phyloP scores from a whole-genome alignment of 2,888 invertebrate genomes.

The Gastracanthus pulcherrimus region DNA sequence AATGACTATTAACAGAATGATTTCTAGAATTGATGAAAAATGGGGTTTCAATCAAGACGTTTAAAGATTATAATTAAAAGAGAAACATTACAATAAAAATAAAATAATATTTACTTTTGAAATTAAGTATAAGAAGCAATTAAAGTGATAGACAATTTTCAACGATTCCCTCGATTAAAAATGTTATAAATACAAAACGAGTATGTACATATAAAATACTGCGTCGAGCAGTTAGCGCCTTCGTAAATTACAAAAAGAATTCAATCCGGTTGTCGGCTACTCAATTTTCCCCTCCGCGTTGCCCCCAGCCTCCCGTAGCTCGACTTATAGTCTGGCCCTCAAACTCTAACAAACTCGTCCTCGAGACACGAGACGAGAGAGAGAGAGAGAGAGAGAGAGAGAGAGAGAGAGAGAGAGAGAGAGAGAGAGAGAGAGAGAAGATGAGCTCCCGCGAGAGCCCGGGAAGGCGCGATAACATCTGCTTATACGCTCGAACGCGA shows the following conservation, averaged over 20 bases:
- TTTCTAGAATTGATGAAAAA: too few species aligned
- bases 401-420: not conserved
- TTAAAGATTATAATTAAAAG: too few species aligned
- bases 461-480: conserved; percentile 38
- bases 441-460: not conserved
- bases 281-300: not conserved
- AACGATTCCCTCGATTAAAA: too few species aligned
- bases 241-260: conserved; percentile 10
- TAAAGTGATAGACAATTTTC: too few species aligned
- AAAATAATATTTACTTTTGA: too few species aligned
- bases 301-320: not conserved
- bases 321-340: not conserved
- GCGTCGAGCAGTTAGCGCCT: conserved; percentile 17
- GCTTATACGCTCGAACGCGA: conserved; percentile 5
- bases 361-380: conserved; percentile 5
- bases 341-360: conserved; percentile 35
- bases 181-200: not conserved
- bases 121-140: too few species aligned
- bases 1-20: too few species aligned
- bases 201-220: not conserved
- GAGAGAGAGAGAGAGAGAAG: not conserved
- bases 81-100: too few species aligned
- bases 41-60: too few species aligned
- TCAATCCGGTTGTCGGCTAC: conserved; percentile 22
- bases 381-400: not conserved